Evolutionary conservation across 2,797 vertebrate genomes (phyloP).

Genomic region (Hydrocynus forskahlii): DNA sequence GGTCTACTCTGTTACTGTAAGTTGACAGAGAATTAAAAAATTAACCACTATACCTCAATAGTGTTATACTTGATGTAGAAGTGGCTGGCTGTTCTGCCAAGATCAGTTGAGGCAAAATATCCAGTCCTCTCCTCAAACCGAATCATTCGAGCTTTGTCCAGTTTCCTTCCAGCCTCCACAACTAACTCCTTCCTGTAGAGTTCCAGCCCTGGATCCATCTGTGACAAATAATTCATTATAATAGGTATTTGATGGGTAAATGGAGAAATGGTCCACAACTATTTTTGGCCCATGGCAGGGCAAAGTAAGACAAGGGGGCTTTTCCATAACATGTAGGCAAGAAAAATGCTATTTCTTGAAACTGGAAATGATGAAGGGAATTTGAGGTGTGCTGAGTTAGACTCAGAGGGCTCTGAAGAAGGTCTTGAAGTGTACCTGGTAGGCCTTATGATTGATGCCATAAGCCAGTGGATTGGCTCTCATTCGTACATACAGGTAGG

Average conservation of each 20-base stretch:
- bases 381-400: background rate
- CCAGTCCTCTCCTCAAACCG: constrained; percentile 96
- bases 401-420: background rate
- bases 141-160: constrained; percentile 97
- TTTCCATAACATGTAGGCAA: background rate
- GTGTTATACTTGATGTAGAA: constrained; percentile 98
- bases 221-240: constrained; percentile 6
- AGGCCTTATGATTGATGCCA: constrained; percentile 95
- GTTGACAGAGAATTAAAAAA: background rate
- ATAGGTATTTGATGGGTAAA: background rate
- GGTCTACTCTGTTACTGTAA: background rate
- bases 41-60: constrained; percentile 85
- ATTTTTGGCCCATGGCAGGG: background rate
- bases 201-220: constrained; percentile 92
- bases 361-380: background rate
- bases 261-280: background rate
- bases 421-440: constrained; percentile 81
- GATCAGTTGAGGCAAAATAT: constrained; percentile 94
- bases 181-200: constrained; percentile 91
- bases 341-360: background rate
- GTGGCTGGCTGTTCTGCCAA: constrained; percentile 96
- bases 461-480: constrained; percentile 97
- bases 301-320: background rate
- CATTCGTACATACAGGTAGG: constrained; percentile 97
- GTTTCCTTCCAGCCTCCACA: constrained; percentile 88